Conservation (phyloP, 2,888 invertebrate species). For the Metallyticus violacea region DNA sequence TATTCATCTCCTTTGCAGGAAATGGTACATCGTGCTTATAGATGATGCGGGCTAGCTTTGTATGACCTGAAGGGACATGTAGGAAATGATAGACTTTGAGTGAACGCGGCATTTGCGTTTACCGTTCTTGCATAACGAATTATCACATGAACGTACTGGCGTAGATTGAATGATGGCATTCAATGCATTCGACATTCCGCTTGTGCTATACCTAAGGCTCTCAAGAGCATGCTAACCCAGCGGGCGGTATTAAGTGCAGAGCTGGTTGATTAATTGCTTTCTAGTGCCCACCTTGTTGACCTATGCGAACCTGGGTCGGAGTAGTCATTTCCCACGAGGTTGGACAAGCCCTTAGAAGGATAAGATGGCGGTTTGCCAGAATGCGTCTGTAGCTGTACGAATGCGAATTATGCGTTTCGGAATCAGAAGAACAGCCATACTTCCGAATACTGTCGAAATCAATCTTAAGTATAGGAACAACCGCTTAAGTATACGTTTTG, state of each 20-base stretch:
- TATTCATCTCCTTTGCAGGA: not conserved
- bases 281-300: not conserved
- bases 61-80: not conserved
- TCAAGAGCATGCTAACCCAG: not conserved
- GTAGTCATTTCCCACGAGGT: not conserved
- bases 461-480: too few species aligned
- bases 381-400: too few species aligned
- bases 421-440: too few species aligned
- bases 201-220: too few species aligned
- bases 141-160: not conserved
- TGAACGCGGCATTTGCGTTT: not conserved
- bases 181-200: too few species aligned
- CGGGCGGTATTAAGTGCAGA: not conserved
- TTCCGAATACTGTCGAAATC: too few species aligned
- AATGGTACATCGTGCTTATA: not conserved
- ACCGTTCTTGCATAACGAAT: not conserved
- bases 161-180: not conserved
- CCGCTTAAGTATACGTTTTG: too few species aligned
- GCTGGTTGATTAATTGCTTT: not conserved
- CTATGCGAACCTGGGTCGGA: not conserved
- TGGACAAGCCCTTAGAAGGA: too few species aligned
- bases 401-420: too few species aligned
- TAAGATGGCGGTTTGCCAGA: too few species aligned
- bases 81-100: not conserved
- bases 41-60: not conserved